A percentile compares a stretch with the other conserved stretches of the same genome.
Conservation (phyloP, 2,888 invertebrate genomes). For the Polia nebulosa region DNA sequence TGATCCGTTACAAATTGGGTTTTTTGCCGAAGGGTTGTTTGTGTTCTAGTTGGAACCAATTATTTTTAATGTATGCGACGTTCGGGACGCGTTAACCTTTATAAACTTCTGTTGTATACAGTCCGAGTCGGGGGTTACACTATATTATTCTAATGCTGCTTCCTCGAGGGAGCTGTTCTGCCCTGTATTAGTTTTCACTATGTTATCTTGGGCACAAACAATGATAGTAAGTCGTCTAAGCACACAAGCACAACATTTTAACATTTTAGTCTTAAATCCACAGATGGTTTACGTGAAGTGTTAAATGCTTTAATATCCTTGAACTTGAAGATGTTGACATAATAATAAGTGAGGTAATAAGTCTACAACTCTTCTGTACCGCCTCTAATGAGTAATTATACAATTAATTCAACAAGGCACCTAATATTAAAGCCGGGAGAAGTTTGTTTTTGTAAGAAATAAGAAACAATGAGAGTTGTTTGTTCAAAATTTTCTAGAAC, state of each 20-base stretch:
- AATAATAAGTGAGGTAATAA: slow-evolving; percentile 50
- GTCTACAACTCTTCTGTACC: slow-evolving; percentile 50
- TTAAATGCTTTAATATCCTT: slow-evolving; percentile 29
- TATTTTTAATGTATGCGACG: slow-evolving; percentile 71
- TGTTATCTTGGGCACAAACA: slow-evolving; percentile 46
- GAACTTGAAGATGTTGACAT: slow-evolving; percentile 39
- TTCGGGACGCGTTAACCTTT: slow-evolving; percentile 70
- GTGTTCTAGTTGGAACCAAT: slow-evolving; percentile 63
- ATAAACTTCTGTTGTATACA: slow-evolving; percentile 52
- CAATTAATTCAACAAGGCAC: slow-evolving; percentile 86
- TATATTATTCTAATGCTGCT: slow-evolving; percentile 61
- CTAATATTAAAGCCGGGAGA: slow-evolving; percentile 77
- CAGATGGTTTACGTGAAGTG: neutral
- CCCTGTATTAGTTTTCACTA: slow-evolving; percentile 59
- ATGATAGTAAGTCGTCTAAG: slow-evolving; percentile 16
- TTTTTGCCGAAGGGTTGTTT: slow-evolving; percentile 62
- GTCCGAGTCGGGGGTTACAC: slow-evolving; percentile 56
- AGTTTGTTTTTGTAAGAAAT: slow-evolving; percentile 82
- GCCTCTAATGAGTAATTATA: slow-evolving; percentile 81
- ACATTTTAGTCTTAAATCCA: slow-evolving; percentile 3
- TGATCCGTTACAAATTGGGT: slow-evolving; percentile 73
- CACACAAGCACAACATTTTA: neutral
- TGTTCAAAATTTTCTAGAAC: slow-evolving; percentile 73
- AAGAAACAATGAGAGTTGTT: slow-evolving; percentile 81
- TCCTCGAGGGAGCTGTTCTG: slow-evolving; percentile 59